These are phyloP conservation scores for Mustelus asterias DNA, from an alignment of 2,113 vertebrate species.

Conservation along the genomic window DNA sequence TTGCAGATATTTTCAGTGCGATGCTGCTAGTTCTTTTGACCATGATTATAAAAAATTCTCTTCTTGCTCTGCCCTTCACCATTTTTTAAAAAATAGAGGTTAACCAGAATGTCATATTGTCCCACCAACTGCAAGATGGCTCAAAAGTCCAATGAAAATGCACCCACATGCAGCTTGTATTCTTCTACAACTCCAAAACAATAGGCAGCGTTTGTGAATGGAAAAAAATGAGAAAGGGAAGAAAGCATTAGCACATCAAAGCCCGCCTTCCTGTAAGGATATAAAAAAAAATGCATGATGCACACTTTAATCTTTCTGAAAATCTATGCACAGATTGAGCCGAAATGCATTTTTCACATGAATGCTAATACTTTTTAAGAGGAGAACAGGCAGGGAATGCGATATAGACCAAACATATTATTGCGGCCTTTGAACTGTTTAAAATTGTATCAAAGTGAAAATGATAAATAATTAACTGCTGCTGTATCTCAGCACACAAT, in stretches of 20 bases:
- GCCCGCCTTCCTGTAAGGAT: constrained; percentile 61
- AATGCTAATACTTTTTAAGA: constrained; percentile 73
- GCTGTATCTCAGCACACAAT: constrained; percentile 42
- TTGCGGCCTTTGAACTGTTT: constrained; percentile 72
- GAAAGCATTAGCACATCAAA: constrained; percentile 91
- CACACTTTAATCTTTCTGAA: constrained; percentile 83
- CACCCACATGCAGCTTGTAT: constrained; percentile 46
- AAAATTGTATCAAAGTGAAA: constrained; percentile 67
- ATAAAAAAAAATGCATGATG: constrained; percentile 61
- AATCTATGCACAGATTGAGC: constrained; percentile 67
- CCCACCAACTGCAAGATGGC: constrained; percentile 50
- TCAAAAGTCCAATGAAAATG: constrained; percentile 45
- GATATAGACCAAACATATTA: constrained; percentile 50
- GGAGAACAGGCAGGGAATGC: constrained; percentile 62
- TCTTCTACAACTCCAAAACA: constrained; percentile 59
- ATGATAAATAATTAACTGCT: constrained; percentile 76
- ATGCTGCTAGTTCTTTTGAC: background rate
- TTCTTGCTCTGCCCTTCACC: background rate
- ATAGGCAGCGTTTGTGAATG: constrained; percentile 68
- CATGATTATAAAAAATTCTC: background rate
- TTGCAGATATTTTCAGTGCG: background rate
- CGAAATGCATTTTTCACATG: constrained; percentile 79
- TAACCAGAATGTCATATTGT: constrained; percentile 43
- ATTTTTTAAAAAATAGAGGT: background rate
- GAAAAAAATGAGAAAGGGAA: constrained; percentile 63